phyloP scores from a whole-genome alignment of 2,888 invertebrate species.

The Hydrotaea diabolus region DNA sequence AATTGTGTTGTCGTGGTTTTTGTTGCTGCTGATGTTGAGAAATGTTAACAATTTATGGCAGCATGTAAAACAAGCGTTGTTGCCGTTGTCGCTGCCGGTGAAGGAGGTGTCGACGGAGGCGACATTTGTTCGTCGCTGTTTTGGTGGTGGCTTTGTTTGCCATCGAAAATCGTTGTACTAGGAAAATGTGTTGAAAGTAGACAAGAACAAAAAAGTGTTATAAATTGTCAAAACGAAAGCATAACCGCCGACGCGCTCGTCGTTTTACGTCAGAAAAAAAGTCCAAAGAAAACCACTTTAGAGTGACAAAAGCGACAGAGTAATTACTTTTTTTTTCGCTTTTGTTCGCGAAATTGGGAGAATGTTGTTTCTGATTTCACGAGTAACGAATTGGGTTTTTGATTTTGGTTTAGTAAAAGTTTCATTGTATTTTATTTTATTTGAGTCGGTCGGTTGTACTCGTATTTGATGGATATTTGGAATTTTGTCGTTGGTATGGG shows the following conservation, averaged over 20 bases:
- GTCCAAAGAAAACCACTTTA: neutral
- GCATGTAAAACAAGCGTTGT: conserved; percentile 6
- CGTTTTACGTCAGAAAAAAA: neutral
- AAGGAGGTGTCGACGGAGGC: neutral
- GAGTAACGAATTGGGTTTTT: too few species aligned
- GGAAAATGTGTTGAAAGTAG: neutral
- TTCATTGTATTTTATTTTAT: too few species aligned
- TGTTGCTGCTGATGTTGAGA: neutral
- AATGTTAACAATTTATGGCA: conserved; percentile 29
- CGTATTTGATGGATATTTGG: neutral
- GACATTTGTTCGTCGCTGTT: neutral
- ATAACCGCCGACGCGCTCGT: neutral
- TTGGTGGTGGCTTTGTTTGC: neutral
- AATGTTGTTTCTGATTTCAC: neutral
- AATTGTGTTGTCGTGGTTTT: conserved; percentile 5
- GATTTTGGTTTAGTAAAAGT: too few species aligned
- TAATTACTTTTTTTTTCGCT: neutral
- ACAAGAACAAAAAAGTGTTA: neutral
- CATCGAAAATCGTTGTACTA: neutral
- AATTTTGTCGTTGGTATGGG: neutral
- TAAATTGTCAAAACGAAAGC: neutral
- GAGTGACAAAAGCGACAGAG: neutral
- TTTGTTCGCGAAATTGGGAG: neutral
- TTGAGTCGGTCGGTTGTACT: too few species aligned
- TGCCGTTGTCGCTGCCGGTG: neutral